Conservation (phyloP, 2,888 invertebrate species). For the Pseudococcus longispinus region DNA sequence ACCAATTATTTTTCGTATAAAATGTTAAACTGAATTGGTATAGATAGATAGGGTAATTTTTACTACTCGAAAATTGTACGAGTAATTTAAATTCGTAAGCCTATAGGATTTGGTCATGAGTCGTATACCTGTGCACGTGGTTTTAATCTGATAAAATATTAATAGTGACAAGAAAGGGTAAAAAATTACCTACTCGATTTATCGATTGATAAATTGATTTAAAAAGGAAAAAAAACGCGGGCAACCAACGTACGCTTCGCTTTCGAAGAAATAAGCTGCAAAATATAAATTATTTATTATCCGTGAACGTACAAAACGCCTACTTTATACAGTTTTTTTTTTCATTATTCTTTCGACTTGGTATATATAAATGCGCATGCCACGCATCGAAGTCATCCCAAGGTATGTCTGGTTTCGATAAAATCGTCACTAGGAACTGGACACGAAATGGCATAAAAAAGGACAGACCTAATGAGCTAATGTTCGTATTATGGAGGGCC, state of each 20-base stretch:
- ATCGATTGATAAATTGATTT: constrained; percentile 11
- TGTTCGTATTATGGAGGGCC: background rate
- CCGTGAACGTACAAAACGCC: constrained; percentile 1
- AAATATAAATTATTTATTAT: constrained; percentile 25
- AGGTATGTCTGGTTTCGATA: background rate
- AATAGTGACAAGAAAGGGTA: background rate
- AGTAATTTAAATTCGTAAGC: background rate
- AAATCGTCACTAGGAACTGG: background rate
- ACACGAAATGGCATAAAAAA: too few species aligned
- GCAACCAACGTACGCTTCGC: background rate
- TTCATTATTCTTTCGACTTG: background rate
- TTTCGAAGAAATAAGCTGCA: constrained; percentile 3
- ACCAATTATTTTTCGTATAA: constrained; percentile 13
- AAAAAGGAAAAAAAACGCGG: background rate
- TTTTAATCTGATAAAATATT: constrained; percentile 28
- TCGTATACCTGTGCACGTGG: background rate
- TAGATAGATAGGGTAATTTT: background rate
- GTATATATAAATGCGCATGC: background rate
- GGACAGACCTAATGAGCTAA: background rate
- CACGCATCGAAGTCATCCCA: background rate
- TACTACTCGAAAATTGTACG: background rate
- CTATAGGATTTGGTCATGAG: background rate
- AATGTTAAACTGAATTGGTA: background rate
- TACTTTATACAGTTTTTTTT: background rate
- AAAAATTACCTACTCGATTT: constrained; percentile 14